These are phyloP conservation scores for Vollenhovia emeryi DNA, from an alignment of 1,140 invertebrate genomes.

Conservation along the genomic window DNA sequence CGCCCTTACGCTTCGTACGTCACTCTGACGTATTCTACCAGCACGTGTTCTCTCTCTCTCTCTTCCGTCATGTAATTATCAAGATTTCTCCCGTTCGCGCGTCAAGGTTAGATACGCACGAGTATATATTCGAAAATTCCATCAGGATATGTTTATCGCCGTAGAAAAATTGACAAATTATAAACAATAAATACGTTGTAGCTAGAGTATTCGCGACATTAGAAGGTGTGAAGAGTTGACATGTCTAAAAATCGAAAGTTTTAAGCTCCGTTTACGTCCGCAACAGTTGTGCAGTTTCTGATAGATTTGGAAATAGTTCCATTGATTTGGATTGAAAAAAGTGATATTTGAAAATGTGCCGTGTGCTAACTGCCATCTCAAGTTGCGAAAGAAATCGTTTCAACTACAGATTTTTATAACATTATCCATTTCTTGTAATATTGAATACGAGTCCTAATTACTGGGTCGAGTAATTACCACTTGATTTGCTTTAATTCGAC, in stretches of 20 bases:
- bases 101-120: background rate
- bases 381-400: too few relatives aligned
- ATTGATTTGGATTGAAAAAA: too few relatives aligned
- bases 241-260: too few relatives aligned
- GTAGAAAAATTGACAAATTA: background rate
- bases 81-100: background rate
- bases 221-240: too few relatives aligned
- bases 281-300: too few relatives aligned
- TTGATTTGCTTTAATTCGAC: background rate
- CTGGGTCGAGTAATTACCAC: background rate
- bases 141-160: background rate
- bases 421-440: background rate
- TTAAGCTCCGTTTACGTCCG: too few relatives aligned
- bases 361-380: too few relatives aligned
- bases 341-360: too few relatives aligned
- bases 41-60: background rate
- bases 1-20: slow-evolving; percentile 44
- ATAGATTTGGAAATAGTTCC: too few relatives aligned
- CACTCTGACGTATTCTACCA: slow-evolving; percentile 27
- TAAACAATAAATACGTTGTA: background rate
- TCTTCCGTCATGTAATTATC: background rate
- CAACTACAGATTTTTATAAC: too few relatives aligned
- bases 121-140: slow-evolving; percentile 20
- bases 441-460: background rate
- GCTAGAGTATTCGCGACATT: background rate